Conservation (phyloP, 1,140 invertebrate genomes). For the Plectus sambesii region DNA sequence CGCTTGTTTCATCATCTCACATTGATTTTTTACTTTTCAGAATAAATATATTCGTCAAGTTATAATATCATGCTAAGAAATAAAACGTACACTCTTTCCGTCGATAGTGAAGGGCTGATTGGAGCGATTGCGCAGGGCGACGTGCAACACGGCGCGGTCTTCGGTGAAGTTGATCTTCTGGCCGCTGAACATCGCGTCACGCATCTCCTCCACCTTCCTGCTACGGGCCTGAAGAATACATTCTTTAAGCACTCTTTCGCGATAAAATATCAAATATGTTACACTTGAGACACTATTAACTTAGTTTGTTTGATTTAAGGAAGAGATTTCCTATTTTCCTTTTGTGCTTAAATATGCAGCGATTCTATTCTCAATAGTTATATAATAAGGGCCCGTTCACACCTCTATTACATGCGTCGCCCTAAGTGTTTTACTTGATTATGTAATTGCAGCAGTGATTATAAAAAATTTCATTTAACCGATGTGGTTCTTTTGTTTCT, state of each 20-base stretch:
- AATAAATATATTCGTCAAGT: no score
- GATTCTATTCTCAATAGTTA: neutral
- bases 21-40: no score
- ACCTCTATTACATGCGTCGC: no score
- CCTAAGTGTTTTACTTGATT: no score
- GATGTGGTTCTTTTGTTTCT: no score
- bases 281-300: slow-evolving; percentile 14
- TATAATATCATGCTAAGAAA: neutral
- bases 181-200: slow-evolving; percentile 84
- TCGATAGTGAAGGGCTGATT: slow-evolving; percentile 69
- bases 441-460: no score
- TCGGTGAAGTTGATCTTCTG: slow-evolving; percentile 97
- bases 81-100: slow-evolving; percentile 62
- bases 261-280: slow-evolving; percentile 16
- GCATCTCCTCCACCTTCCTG: slow-evolving; percentile 67
- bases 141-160: slow-evolving; percentile 82
- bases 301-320: slow-evolving; percentile 1
- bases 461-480: no score
- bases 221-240: slow-evolving; percentile 62
- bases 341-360: neutral
- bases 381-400: no score
- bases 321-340: neutral
- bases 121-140: slow-evolving; percentile 74
- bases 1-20: no score
- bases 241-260: slow-evolving; percentile 10